These are phyloP conservation scores for Hemithea aestivaria DNA, from an alignment of 2,888 invertebrate species.

Conservation along the genomic window DNA sequence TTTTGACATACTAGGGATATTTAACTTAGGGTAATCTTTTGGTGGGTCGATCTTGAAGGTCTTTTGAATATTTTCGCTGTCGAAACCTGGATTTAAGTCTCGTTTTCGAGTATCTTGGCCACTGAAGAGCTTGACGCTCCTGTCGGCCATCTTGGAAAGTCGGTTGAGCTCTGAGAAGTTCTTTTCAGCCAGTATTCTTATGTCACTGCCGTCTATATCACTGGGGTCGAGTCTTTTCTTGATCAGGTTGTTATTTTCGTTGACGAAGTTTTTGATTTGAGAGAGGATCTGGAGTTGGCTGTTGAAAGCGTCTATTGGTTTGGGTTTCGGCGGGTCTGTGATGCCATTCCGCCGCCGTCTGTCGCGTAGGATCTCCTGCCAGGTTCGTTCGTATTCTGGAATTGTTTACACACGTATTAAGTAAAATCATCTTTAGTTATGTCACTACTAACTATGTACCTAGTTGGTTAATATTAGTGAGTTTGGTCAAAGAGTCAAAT, in stretches of 20 bases:
- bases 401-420: no score
- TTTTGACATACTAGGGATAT: constrained; percentile 64
- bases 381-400: constrained; percentile 81
- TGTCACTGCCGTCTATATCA: constrained; percentile 38
- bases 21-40: constrained; percentile 50
- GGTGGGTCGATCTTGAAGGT: constrained; percentile 27
- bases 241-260: constrained; percentile 68
- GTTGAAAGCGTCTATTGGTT: constrained; percentile 31
- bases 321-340: constrained; percentile 34
- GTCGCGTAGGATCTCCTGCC: constrained; percentile 82
- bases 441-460: no score
- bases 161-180: constrained; percentile 68
- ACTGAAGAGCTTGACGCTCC: constrained; percentile 64
- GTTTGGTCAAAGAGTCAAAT: no score
- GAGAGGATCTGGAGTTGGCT: constrained; percentile 62
- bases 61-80: constrained; percentile 63
- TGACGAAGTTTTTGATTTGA: constrained; percentile 66
- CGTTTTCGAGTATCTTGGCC: constrained; percentile 55
- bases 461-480: no score
- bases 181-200: constrained; percentile 62
- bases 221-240: constrained; percentile 57
- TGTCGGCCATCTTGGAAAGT: constrained; percentile 70
- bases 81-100: constrained; percentile 63
- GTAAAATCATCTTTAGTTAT: not conserved
- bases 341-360: constrained; percentile 76